Evolutionary conservation across 2,888 invertebrate species (phyloP).

Genomic region (Exocentrus adspersus): DNA sequence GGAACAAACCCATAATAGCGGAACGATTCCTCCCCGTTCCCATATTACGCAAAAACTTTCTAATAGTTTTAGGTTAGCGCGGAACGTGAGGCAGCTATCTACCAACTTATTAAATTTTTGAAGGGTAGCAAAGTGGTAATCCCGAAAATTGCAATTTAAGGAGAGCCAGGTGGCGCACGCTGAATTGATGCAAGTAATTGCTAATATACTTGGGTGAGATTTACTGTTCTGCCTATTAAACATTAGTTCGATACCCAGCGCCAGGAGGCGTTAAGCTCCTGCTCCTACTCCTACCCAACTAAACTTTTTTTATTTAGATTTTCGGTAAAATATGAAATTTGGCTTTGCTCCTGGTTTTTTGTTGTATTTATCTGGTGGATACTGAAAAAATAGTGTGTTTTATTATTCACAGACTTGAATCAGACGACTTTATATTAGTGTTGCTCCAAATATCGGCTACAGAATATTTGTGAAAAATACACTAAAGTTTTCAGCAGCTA

Average conservation of each 20-base stretch:
- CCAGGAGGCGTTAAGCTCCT: conserved; percentile 34
- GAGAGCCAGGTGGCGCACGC: conserved; percentile 61
- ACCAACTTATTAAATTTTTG: conserved; percentile 40
- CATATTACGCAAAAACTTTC: conserved; percentile 4
- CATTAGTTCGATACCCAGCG: conserved; percentile 59
- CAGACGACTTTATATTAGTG: no score
- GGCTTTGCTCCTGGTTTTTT: no score
- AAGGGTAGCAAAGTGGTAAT: conserved; percentile 48
- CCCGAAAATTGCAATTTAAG: conserved; percentile 57
- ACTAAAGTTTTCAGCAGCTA: no score
- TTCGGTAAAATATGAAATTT: no score
- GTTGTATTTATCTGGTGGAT: no score
- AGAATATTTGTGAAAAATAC: no score
- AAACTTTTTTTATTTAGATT: conserved; percentile 57
- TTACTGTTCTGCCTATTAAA: conserved; percentile 60
- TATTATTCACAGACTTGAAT: no score
- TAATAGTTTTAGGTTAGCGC: neutral
- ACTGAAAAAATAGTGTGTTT: no score
- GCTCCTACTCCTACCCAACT: conserved; percentile 52
- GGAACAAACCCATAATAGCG: no score
- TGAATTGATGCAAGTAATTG: conserved; percentile 64
- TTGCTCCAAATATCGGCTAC: no score
- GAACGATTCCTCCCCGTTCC: neutral
- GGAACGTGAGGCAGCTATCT: conserved; percentile 6
- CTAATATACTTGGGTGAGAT: conserved; percentile 62